A percentile compares a stretch with the other conserved stretches of the same genome.
Conservation (phyloP, 2,797 vertebrate genomes). For the Dryobates pubescens region DNA sequence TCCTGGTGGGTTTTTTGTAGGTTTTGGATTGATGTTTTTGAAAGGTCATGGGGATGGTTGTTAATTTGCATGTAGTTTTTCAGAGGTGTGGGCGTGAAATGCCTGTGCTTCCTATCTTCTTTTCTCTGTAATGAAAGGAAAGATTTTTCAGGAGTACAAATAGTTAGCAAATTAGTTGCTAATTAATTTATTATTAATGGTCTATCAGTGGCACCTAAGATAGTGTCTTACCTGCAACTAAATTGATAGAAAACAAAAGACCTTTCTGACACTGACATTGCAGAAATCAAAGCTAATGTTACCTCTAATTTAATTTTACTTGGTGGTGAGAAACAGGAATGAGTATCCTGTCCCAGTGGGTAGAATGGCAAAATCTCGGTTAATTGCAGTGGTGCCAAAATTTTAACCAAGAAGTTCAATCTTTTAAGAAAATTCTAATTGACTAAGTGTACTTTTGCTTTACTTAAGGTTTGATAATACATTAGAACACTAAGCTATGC, state of each 20-base stretch:
- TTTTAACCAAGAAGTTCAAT: not conserved
- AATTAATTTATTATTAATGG: not conserved
- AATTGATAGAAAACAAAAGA: not conserved
- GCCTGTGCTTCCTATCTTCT: not conserved
- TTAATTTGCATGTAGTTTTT: not conserved
- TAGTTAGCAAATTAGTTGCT: not conserved
- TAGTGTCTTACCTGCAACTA: not conserved
- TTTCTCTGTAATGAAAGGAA: not conserved
- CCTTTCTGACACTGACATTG: not conserved
- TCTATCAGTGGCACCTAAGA: not conserved
- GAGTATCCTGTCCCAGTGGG: not conserved
- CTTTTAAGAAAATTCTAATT: not conserved
- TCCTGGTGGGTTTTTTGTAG: slow-evolving; percentile 16
- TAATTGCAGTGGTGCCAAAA: not conserved
- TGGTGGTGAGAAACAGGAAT: not conserved
- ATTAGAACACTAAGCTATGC: not conserved
- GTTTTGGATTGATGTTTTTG: not conserved
- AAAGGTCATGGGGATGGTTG: not conserved
- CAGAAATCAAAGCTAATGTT: not conserved
- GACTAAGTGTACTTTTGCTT: not conserved
- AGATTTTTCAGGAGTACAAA: not conserved
- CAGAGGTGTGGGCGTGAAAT: not conserved
- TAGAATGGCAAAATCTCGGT: not conserved
- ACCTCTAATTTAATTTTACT: not conserved
- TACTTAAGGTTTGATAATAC: not conserved